A percentile compares a stretch with the other conserved stretches of the same genome.
Evolutionary conservation across 2,113 vertebrate species (phyloP).

Genomic region (Syrmaticus mikado): DNA sequence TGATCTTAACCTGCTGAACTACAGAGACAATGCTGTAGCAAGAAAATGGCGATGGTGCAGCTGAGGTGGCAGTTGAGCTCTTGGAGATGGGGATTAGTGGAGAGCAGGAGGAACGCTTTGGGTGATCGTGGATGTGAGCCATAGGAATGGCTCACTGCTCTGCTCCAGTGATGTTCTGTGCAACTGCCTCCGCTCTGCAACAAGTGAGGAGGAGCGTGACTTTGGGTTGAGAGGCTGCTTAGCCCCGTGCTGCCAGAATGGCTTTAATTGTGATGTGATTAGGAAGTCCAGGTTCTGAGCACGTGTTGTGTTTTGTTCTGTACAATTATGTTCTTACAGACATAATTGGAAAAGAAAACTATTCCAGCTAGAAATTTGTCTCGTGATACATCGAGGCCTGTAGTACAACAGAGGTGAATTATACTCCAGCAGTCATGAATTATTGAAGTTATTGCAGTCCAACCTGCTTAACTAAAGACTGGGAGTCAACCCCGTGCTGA

Average conservation of each 20-base stretch:
- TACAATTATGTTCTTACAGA: neutral
- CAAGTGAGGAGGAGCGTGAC: neutral
- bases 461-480: neutral
- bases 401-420: neutral
- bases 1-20: slow-evolving; percentile 23
- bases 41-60: neutral
- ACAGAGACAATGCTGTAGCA: neutral
- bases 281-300: neutral
- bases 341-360: neutral
- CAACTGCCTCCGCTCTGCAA: neutral
- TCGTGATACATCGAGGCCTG: neutral
- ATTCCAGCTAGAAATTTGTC: neutral
- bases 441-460: neutral
- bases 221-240: neutral
- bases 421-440: neutral
- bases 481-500: neutral
- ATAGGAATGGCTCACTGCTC: neutral
- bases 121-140: fast-evolving
- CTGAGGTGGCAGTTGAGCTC: neutral
- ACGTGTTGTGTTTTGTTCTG: neutral
- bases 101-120: neutral
- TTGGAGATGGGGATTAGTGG: neutral
- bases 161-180: neutral
- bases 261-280: neutral
- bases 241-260: neutral